Evolutionary conservation across 2,888 invertebrate species (phyloP).

Genomic region (Calameuta filiformis): DNA sequence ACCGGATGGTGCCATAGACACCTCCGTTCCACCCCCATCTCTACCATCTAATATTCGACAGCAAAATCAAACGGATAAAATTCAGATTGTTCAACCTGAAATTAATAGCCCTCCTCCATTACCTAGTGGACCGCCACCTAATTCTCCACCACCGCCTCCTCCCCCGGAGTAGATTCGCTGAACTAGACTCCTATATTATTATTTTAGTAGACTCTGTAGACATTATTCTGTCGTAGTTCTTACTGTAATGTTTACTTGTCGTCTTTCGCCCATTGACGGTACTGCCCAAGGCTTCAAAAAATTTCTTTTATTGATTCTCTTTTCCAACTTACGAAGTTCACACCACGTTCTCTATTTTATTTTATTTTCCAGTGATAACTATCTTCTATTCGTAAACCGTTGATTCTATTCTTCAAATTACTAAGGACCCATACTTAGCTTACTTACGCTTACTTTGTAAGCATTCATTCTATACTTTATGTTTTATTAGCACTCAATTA

Average conservation of each 20-base stretch:
- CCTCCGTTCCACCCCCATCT: constrained; percentile 58
- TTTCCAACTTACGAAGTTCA: not conserved
- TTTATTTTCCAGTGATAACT: not conserved
- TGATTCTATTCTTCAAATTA: not conserved
- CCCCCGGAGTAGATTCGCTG: constrained; percentile 38
- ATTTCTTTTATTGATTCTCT: constrained; percentile 20
- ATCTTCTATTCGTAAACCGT: not conserved
- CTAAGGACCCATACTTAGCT: not conserved
- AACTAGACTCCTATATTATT: not conserved
- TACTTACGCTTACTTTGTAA: not conserved
- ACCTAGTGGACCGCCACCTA: constrained; percentile 72
- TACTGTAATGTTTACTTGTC: not conserved
- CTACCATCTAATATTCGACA: constrained; percentile 23
- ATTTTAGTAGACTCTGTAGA: not conserved
- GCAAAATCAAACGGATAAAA: constrained; percentile 3
- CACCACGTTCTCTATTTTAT: not conserved
- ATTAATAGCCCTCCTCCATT: constrained; percentile 67
- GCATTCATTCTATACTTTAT: not conserved
- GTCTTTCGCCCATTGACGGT: constrained; percentile 21
- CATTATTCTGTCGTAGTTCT: not conserved
- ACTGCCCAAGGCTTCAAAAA: not conserved
- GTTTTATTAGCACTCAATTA: not conserved
- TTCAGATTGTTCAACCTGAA: constrained; percentile 19
- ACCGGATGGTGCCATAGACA: constrained; percentile 56
- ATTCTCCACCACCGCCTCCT: constrained; percentile 67